Evolutionary conservation across 2,797 vertebrate species (phyloP), one percentile per base, ranked within the genome.

Genomic region (Iguana delicatissima): DNA sequence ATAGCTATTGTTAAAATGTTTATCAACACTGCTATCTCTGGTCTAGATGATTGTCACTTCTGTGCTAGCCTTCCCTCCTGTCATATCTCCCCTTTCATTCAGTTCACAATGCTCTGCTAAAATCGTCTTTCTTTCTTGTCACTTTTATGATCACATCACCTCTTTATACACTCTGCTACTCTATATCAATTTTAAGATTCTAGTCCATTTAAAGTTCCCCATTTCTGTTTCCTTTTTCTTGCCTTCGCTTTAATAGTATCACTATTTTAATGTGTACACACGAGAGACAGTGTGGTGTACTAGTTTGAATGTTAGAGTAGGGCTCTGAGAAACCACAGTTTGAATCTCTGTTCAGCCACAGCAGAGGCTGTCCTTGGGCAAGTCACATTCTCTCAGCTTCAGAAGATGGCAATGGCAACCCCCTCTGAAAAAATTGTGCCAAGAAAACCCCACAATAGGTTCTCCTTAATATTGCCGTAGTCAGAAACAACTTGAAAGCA

Each of bases 41-140:
- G 69, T 89, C 72, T 89, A 77, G 55, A 89, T 14, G 4, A 84
- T 16, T 84, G 55, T 76, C 59, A 64, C 6, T 42, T 76, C 55
- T 62, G 9, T 88, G 80, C 32, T 73, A 83, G 69, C 4, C 59
- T 89, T 89, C 72, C n/a, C 38, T 64, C 59, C 57, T 74, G 80
- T 50, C 24, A 14, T 55, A 72, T 88, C 55, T 42, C 79, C 16
- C 32, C 72, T 64, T 80, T 73, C 69, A 89, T 83, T 82, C 80
- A 59, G 14, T 74, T 89, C 55, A 64, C 22, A 64, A 74, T 76
- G 29, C 55, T 84, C 55, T 12, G 32, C 42, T 76, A 84, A 84
- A 84, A 77, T 84, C 0, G 3, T 84, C 32, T 84, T 62, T 89
- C 72, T 76, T 84, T n/a, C 32, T 8, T 84, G 72, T 35, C 72